Percentiles rank a stretch among this genome's conserved stretches.
phyloP scores from a whole-genome alignment of 2,113 vertebrate species.

The Taurulus bubalis region DNA sequence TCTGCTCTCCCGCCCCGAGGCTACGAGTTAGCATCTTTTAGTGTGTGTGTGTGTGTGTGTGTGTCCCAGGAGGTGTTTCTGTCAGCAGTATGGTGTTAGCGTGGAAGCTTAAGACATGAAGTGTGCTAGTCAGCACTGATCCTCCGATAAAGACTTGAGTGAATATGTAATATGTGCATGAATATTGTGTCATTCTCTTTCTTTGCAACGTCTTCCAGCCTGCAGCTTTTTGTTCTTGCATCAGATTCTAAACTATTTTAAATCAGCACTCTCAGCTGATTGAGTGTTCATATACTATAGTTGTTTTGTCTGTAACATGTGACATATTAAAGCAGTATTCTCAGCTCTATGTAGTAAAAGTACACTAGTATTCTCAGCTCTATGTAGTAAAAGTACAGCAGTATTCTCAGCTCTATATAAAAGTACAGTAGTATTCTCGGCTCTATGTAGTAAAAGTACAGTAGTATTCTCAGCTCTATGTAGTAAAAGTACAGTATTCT shows the following conservation, averaged over 20 bases:
- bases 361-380: too few relatives aligned
- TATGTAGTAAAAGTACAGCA: too few relatives aligned
- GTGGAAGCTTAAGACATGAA: neutral
- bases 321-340: neutral
- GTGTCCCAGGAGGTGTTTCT: too few relatives aligned
- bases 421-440: too few relatives aligned
- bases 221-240: neutral
- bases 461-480: too few relatives aligned
- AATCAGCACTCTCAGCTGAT: neutral
- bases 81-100: slow-evolving; percentile 34
- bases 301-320: neutral
- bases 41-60: neutral
- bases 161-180: slow-evolving; percentile 5
- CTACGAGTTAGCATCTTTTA: slow-evolving; percentile 43
- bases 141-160: neutral
- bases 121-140: slow-evolving; percentile 6
- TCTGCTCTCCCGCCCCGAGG: slow-evolving; percentile 9
- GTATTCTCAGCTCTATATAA: too few relatives aligned
- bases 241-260: neutral
- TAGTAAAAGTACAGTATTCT: too few relatives aligned
- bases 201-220: neutral
- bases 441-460: too few relatives aligned
- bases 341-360: too few relatives aligned
- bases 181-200: neutral
- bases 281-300: neutral